Percentiles rank a stretch among this genome's conserved stretches.
Evolutionary conservation across 2,797 vertebrate species (phyloP).

Genomic region (Aulostomus chinensis): DNA sequence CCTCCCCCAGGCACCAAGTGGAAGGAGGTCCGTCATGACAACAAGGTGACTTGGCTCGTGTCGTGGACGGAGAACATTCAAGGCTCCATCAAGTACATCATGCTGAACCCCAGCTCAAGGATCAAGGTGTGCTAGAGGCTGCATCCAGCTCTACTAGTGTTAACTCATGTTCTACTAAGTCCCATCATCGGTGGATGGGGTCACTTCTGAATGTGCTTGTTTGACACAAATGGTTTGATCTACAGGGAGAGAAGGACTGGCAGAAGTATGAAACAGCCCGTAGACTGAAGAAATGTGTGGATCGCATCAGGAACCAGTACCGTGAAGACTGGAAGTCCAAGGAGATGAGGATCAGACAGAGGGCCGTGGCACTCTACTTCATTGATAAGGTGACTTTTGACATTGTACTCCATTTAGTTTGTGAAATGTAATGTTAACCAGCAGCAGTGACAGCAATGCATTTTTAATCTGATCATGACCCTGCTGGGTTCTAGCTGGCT

Average conservation of each 20-base stretch:
- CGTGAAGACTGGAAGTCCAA: constrained; percentile 98
- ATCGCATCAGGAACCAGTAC: constrained; percentile 91
- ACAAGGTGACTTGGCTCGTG: constrained; percentile 97
- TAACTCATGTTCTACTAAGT: too few species aligned
- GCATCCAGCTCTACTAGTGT: too few species aligned
- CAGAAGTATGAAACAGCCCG: constrained; percentile 97
- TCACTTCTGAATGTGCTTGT: neutral
- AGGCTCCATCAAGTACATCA: constrained; percentile 98
- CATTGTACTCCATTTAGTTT: too few species aligned
- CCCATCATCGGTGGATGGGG: neutral
- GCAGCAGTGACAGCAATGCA: neutral
- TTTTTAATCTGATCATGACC: neutral
- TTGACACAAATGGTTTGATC: neutral
- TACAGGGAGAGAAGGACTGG: constrained; percentile 97
- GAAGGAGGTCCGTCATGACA: constrained; percentile 97
- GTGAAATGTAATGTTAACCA: too few species aligned
- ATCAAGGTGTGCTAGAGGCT: constrained; percentile 85
- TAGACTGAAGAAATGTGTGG: constrained; percentile 92
- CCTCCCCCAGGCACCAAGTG: constrained; percentile 93
- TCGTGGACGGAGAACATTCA: constrained; percentile 99
- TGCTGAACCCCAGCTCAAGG: constrained; percentile 97
- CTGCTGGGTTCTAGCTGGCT: constrained; percentile 82
- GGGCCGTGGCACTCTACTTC: constrained; percentile 96
- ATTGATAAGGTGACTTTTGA: constrained; percentile 98
- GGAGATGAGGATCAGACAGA: constrained; percentile 95